A percentile compares a stretch with the other conserved stretches of the same genome.
Evolutionary conservation across 2,113 vertebrate genomes (phyloP).

Genomic region (Apaloderma vittatum): DNA sequence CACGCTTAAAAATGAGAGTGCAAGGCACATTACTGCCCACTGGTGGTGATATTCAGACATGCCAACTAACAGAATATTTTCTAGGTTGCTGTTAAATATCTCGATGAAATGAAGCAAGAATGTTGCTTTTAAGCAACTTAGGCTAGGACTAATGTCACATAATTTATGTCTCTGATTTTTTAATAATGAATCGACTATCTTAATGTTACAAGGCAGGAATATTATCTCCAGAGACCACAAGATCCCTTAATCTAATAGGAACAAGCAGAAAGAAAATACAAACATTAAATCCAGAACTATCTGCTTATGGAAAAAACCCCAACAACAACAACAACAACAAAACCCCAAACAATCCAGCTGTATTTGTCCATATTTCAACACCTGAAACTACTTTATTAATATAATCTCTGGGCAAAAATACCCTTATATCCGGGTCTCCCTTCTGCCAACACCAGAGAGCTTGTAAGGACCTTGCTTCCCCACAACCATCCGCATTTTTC

Average conservation of each 20-base stretch:
- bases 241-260: neutral
- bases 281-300: neutral
- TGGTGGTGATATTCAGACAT: slow-evolving; percentile 6
- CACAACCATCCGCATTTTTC: neutral
- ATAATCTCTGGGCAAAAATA: neutral
- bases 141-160: neutral
- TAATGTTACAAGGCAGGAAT: neutral
- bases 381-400: neutral
- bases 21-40: slow-evolving; percentile 48
- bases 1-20: neutral
- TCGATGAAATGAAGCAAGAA: neutral
- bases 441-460: neutral
- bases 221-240: neutral
- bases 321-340: too few relatives aligned
- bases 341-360: too few relatives aligned
- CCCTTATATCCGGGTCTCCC: neutral
- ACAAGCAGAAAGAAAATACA: neutral
- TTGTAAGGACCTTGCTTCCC: neutral
- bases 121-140: neutral
- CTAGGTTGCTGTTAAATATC: neutral
- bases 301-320: neutral
- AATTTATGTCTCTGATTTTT: neutral
- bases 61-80: neutral
- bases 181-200: neutral
- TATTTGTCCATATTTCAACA: neutral